Evolutionary conservation across 2,113 vertebrate species (phyloP).

Genomic region (Rissa tridactyla): DNA sequence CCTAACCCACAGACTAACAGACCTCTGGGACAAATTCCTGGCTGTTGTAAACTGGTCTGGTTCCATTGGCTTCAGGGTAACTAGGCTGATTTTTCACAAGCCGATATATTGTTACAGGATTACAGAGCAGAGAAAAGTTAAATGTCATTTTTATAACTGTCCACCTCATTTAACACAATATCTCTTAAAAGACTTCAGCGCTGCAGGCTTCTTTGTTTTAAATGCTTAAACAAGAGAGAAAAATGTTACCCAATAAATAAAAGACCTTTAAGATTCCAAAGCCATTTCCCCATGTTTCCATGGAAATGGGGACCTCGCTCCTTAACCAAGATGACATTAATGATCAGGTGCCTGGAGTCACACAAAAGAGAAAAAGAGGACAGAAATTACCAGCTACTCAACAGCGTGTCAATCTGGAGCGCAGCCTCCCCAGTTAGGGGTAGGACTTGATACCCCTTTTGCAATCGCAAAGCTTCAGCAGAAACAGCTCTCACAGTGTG

Average conservation of each 20-base stretch:
- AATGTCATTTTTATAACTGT: not conserved
- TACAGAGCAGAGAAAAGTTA: not conserved
- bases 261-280: constrained; percentile 26
- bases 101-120: not conserved
- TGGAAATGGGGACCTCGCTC: constrained; percentile 55
- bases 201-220: not conserved
- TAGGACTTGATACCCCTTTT: not conserved
- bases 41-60: not conserved
- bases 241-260: constrained; percentile 30
- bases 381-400: constrained; percentile 52
- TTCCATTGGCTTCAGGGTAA: not conserved
- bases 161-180: not conserved
- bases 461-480: not conserved
- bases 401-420: not conserved
- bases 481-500: not conserved
- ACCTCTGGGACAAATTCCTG: not conserved
- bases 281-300: constrained; percentile 67
- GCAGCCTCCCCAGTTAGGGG: not conserved
- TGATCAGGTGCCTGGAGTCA: constrained; percentile 59
- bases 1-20: not conserved
- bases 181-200: not conserved
- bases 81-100: not conserved
- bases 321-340: constrained; percentile 66
- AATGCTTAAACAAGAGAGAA: constrained; percentile 34
- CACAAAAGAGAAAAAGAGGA: constrained; percentile 39